Conservation (phyloP, 2,888 invertebrate genomes). For the Erpobdella octoculata region DNA sequence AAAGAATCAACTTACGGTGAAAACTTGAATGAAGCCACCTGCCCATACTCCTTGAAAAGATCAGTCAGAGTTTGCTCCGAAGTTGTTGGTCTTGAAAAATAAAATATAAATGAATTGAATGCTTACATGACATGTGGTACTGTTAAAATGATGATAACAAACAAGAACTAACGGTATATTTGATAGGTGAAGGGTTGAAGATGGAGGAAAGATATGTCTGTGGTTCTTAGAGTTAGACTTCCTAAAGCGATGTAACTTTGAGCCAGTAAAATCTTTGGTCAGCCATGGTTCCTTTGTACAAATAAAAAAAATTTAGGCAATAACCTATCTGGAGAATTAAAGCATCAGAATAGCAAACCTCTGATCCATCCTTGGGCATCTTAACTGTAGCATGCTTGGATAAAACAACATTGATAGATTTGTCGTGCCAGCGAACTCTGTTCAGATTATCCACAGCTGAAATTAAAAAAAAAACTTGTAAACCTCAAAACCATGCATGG, state of each 20-base stretch:
- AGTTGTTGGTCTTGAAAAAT: conserved; percentile 6
- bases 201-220: conserved; percentile 98
- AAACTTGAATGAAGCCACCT: conserved; percentile 18
- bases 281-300: conserved; percentile 20
- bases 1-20: conserved; percentile 8
- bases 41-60: conserved; percentile 7
- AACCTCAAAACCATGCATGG: neutral
- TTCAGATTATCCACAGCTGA: conserved; percentile 20
- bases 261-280: conserved; percentile 22
- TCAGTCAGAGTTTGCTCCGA: conserved; percentile 11
- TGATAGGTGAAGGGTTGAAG: conserved; percentile 93
- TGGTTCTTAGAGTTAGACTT: conserved; percentile 99
- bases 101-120: neutral
- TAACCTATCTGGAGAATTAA: too few species aligned
- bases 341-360: too few species aligned
- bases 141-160: neutral
- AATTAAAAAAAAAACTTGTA: neutral
- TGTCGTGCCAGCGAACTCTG: conserved; percentile 16
- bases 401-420: conserved; percentile 12
- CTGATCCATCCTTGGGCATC: conserved; percentile 21
- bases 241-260: conserved; percentile 66
- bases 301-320: neutral
- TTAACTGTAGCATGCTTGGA: conserved; percentile 11
- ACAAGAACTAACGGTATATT: conserved; percentile 78
- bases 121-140: neutral